These are phyloP conservation scores for Syngnathus floridae DNA, from an alignment of 2,113 vertebrate species.

Conservation along the genomic window DNA sequence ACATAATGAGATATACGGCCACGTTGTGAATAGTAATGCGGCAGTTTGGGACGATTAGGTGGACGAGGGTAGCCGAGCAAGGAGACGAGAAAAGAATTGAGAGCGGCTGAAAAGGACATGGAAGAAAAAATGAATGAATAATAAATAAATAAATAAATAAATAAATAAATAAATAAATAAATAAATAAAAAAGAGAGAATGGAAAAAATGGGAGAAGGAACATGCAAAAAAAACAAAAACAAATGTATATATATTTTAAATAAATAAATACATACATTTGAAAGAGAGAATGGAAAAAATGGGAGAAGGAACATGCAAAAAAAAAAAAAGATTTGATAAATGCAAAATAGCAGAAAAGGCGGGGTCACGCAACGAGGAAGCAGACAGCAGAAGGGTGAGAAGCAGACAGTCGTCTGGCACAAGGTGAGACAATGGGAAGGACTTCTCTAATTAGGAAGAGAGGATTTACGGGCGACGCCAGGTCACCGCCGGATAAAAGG, in stretches of 20 bases:
- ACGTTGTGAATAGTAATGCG: slow-evolving; percentile 54
- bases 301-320: neutral
- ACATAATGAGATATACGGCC: slow-evolving; percentile 53
- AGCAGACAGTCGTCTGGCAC: slow-evolving; percentile 2
- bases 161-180: too few species aligned
- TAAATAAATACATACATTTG: neutral
- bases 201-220: neutral
- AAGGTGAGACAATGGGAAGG: slow-evolving; percentile 20
- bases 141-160: too few species aligned
- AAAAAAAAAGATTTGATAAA: neutral
- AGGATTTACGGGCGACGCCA: slow-evolving; percentile 20
- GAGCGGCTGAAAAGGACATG: slow-evolving; percentile 3
- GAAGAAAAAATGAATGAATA: neutral
- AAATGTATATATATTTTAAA: too few species aligned
- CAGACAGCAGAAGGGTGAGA: neutral
- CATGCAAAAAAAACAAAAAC: neutral
- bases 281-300: neutral
- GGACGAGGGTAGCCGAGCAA: slow-evolving; percentile 12
- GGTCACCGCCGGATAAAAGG: slow-evolving; percentile 31
- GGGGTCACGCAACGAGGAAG: neutral
- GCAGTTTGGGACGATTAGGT: slow-evolving; percentile 41
- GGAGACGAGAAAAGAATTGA: slow-evolving; percentile 21
- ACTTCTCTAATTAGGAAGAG: slow-evolving; percentile 49
- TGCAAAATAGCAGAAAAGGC: neutral
- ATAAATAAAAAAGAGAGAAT: neutral